Base-by-base conservation (phyloP, 2,888 invertebrate species). In the Ennomos fuscantarius region DNA sequence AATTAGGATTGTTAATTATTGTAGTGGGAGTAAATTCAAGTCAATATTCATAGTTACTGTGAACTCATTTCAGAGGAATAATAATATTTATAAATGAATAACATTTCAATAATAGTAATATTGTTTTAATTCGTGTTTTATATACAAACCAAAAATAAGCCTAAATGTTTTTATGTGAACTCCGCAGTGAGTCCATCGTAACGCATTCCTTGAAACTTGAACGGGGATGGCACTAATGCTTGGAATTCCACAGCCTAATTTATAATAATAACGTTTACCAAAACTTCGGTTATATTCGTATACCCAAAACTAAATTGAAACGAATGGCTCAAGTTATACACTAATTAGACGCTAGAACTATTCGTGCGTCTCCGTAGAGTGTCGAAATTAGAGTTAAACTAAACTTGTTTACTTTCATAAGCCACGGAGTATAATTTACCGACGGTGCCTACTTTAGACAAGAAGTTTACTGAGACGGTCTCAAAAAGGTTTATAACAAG, bases 361-460 rank as follows among this genome's bases (percentile, higher is more conserved):
- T 58, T 62, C 62, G 58, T 63, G 60, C 56, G 62, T 65, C 65
- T 85, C 86, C 81, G 82, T 73, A 69, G 83, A 86, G 87, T 87
- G 86, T 82, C 83, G 84, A 84, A 87, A 88, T 86, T 82, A 79
- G 79, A 85, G 81, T 86, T 82, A 75, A 85, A 84, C 83, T 79
- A 84, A 88, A 87, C 86, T 89, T 87, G 84, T 84, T 82, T 85
- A 87, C 86, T 79, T 86, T 82, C 79, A 73, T 66, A 79, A 83
- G 81, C 59, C 50, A 34, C 53, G 51, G 10, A 15, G 32, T 33
- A 41, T 42, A 31, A 37, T 13, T n/a, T 32, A 12, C 8, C 33
- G 9, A n/a, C 47, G 10, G 47, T 40, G 40, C 12, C 34, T 48
- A 44, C 24, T 24, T 24, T 6, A 24, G 24, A 24, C 24, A 24